phyloP scores from a whole-genome alignment of 2,113 vertebrate species.

The Stictonetta naevosa region DNA sequence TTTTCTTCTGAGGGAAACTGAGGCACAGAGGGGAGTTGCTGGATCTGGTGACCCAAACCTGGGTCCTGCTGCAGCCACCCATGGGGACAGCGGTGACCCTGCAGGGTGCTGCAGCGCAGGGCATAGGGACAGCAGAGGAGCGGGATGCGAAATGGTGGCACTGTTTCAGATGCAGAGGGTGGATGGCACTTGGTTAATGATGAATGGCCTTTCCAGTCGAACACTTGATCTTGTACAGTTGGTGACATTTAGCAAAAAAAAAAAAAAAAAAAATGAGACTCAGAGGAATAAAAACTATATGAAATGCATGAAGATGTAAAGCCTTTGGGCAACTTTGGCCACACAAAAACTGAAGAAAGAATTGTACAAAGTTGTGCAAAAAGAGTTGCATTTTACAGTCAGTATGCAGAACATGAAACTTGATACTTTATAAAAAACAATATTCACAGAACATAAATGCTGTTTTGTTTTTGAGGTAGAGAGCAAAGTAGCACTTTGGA shows the following conservation, averaged over 20 bases:
- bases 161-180: background rate
- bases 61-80: background rate
- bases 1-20: background rate
- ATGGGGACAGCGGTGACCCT: rapidly evolving
- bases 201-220: background rate
- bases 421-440: background rate
- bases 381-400: background rate
- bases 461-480: background rate
- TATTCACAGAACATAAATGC: background rate
- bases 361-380: background rate
- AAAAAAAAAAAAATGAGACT: background rate
- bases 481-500: background rate
- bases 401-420: background rate
- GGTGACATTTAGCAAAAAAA: background rate
- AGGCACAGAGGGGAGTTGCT: background rate
- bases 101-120: rapidly evolving
- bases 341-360: background rate
- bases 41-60: background rate
- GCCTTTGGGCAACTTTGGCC: background rate
- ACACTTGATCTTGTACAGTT: background rate
- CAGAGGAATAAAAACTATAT: background rate
- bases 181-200: background rate
- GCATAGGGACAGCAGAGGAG: background rate
- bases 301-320: background rate
- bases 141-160: background rate